Base-by-base conservation (phyloP, 2,797 vertebrate species). In the Buceros bicornis region DNA sequence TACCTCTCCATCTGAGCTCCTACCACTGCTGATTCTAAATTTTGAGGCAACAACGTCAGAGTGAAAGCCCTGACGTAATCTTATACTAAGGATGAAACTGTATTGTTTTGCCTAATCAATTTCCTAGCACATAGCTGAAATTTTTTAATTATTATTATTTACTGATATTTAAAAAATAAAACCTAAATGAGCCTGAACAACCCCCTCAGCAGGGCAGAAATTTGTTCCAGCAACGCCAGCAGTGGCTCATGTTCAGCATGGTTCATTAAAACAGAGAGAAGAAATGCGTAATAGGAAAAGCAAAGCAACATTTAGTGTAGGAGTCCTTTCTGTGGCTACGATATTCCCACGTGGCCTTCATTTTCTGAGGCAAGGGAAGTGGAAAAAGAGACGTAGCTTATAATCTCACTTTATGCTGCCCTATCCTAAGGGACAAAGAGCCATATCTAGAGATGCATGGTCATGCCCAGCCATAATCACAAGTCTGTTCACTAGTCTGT, bases 371-470 rank as follows among this genome's bases (percentile, higher is more conserved):
- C 3, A 17, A 73, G 43, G 20, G 31, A 85, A 80, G 26, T 20
- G 11, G 33, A 71, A 62, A 67, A 25, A 80, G 48, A 67, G 53
- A 28, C 31, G 5, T 13, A 58, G 33, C 33, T 66, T 56, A 48
- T 45, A 21, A 15, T 57, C 21, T 64, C 56, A 35, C 16, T 89
- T 92, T 53, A 43, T 67, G 20, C 20, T 67, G 31, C 15, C 8
- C 10, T 61, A 11, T 74, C 7, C 42, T 29, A 43, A 76, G 31
- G 43, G 13, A 51, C 28, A 48, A 58, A 57, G 20, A 20, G 15
- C 16, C 9, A 1, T 33, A 8, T 51, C 35, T 40, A 42, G 48
- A 64, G 31, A 81, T 1, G 0, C 9, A 13, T 20, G 14, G 7
- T 58, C 33, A 47, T 28, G 15, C 4, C 45, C n/a, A 74, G 61